A percentile compares a stretch with the other conserved stretches of the same genome.
Evolutionary conservation across 2,113 vertebrate species (phyloP).

Genomic region (Tupaia chinensis): DNA sequence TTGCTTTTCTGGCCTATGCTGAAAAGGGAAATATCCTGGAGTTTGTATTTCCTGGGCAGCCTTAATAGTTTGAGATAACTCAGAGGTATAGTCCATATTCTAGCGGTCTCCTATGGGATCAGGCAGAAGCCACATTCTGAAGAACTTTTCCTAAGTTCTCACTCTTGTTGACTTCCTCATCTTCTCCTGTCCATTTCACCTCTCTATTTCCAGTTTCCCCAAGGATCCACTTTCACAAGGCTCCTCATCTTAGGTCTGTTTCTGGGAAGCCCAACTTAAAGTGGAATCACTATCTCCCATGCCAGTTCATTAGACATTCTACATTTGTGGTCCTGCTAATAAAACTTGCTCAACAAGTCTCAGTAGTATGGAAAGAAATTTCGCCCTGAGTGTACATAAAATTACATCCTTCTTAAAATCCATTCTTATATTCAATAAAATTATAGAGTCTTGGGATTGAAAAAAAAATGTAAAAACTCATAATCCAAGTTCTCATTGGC

Average conservation of each 20-base stretch:
- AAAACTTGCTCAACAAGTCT: neutral
- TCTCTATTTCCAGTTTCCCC: neutral
- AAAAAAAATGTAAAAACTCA: neutral
- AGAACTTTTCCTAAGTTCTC: neutral
- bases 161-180: neutral
- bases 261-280: neutral
- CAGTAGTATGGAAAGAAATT: neutral
- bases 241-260: neutral
- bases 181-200: neutral
- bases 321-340: neutral
- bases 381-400: neutral
- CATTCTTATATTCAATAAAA: neutral
- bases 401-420: neutral
- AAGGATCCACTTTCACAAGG: neutral
- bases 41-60: neutral
- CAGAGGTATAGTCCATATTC: neutral
- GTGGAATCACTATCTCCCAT: slow-evolving; percentile 7
- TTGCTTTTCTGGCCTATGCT: neutral
- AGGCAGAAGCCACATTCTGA: neutral
- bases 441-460: neutral
- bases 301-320: neutral
- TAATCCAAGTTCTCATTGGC: neutral
- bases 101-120: neutral
- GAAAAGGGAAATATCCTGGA: neutral
- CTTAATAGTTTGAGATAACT: neutral